phyloP scores from a whole-genome alignment of 2,113 vertebrate species.

The Ammodytes dubius region DNA sequence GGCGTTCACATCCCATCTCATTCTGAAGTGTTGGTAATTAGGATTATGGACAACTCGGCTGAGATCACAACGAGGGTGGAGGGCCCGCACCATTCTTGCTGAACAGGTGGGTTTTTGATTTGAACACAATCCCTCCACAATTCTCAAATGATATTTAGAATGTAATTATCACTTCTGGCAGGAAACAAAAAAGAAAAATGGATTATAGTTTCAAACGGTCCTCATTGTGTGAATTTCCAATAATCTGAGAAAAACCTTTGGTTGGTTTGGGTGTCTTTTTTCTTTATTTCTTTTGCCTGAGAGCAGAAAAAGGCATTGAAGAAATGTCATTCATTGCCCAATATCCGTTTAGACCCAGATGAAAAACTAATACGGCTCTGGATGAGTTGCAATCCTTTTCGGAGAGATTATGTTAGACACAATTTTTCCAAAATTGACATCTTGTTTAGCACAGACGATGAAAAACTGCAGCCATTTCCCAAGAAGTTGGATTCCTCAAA shows the following conservation, averaged over 20 bases:
- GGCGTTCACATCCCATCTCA: constrained; percentile 19
- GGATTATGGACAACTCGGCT: background rate
- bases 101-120: constrained; percentile 18
- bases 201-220: background rate
- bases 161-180: background rate
- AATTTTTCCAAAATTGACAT: constrained; percentile 27
- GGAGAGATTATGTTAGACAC: constrained; percentile 19
- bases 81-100: background rate
- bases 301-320: background rate
- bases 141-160: constrained; percentile 13
- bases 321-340: background rate
- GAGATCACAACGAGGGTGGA: background rate
- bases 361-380: constrained; percentile 25
- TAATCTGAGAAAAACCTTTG: background rate
- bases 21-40: constrained; percentile 35
- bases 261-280: background rate
- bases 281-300: background rate
- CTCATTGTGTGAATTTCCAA: constrained; percentile 6
- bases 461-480: constrained; percentile 16
- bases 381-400: constrained; percentile 41
- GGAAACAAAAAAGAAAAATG: background rate
- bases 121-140: background rate
- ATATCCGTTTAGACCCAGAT: constrained; percentile 10
- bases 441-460: constrained; percentile 24
- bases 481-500: background rate